Evolutionary conservation across 2,113 vertebrate genomes (phyloP).

Genomic region (Oxyura jamaicensis): DNA sequence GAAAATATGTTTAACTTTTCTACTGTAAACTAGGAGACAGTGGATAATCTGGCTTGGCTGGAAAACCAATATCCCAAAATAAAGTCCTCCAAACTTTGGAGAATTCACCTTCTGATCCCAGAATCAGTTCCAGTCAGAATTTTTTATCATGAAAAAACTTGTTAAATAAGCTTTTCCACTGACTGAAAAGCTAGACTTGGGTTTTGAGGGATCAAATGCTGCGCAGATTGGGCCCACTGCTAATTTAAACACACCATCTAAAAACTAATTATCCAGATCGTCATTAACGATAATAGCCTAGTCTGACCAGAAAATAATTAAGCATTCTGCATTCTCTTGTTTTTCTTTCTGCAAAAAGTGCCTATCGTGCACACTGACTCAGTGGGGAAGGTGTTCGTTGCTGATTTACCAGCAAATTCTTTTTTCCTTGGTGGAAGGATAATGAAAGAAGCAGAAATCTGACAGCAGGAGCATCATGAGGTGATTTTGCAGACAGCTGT

Average conservation of each 20-base stretch:
- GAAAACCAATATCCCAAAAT: background rate
- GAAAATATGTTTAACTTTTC: background rate
- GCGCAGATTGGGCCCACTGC: constrained; percentile 46
- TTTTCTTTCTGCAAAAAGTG: constrained; percentile 58
- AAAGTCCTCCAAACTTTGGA: background rate
- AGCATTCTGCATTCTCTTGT: constrained; percentile 51
- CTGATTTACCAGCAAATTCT: constrained; percentile 53
- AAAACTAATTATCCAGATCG: constrained; percentile 68
- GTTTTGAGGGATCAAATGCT: constrained; percentile 28
- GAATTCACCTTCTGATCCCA: background rate
- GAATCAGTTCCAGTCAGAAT: background rate
- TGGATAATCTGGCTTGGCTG: background rate
- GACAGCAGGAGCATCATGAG: constrained; percentile 44
- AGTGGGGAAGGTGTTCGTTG: constrained; percentile 24
- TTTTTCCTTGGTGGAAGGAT: constrained; percentile 40
- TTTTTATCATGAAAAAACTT: background rate
- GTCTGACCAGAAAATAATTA: constrained; percentile 69
- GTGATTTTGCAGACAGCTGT: constrained; percentile 39
- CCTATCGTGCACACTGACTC: background rate
- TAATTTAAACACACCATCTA: constrained; percentile 65
- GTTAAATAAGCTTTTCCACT: background rate
- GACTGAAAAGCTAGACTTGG: background rate
- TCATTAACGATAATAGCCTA: constrained; percentile 61
- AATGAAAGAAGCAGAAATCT: constrained; percentile 61
- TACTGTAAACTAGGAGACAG: background rate